Base-by-base conservation (phyloP, 2,113 vertebrate species). In the Hippocampus mohnikei region DNA sequence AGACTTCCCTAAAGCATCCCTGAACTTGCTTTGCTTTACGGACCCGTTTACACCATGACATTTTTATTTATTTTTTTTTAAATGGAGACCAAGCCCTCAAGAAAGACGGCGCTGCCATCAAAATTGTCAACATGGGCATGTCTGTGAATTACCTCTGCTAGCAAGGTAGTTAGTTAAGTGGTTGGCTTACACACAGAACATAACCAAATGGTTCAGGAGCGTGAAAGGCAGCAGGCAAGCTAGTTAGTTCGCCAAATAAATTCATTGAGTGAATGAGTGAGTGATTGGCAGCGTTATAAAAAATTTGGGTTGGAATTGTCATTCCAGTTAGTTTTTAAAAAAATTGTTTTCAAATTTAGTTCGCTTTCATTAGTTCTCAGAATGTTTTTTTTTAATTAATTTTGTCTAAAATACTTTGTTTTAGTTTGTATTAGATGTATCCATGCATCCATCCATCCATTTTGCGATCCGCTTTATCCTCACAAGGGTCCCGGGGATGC, bases 1-100 rank as follows among this genome's bases (percentile, higher is more conserved):
- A 69, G 78, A 83, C 65, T 64, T 69, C 42, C 68, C 75, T 59
- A 55, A 60, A 68, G 58, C 81, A 70, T 66, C 68, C 65, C 76
- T 75, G 76, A 76, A 65, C n/a, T 63, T 70, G 60, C 58, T 18
- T 33, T 8, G 58, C 58, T 29, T 60, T 8, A 8, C 15, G 58
- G 25, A 60, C 13, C 27, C 2, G 3, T 18, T 60, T 16, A 60
- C 58, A 16, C 29, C 27, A 33, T 8, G 16, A 12, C 16, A 18
- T 60, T 16, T 59, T 25, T 23, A 18, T 33, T 11, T 16, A 15
- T 25, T 60, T 33, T 11, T 16, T 18, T 60, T 33, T 11, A 3
- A 8, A 33, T 9, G 23, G 13, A 25, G 23, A 15, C 16, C 9
- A 8, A 60, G 27, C 0, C 12, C 25, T n/a, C n/a, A 23, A 25